Evolutionary conservation across 2,113 vertebrate genomes (phyloP).

Genomic region (Notothenia coriiceps): DNA sequence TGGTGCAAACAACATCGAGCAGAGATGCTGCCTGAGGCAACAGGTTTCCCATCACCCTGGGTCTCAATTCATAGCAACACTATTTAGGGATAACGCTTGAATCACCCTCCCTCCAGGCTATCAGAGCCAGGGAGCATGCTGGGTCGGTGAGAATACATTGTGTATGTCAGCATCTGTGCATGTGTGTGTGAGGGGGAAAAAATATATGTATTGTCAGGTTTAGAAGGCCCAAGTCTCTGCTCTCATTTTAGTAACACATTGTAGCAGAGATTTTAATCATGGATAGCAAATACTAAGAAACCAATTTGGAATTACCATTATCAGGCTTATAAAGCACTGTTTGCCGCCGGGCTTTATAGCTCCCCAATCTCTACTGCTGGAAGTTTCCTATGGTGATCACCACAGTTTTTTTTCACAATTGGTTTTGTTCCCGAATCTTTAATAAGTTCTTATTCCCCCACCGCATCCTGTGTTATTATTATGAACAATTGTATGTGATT

Average conservation of each 20-base stretch:
- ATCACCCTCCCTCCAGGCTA: conserved; percentile 30
- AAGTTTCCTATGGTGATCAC: conserved; percentile 20
- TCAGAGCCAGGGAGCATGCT: background rate
- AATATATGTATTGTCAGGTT: background rate
- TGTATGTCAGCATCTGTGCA: conserved; percentile 4
- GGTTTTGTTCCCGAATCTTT: background rate
- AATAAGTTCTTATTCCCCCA: background rate
- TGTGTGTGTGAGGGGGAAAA: background rate
- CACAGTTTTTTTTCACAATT: conserved; percentile 13
- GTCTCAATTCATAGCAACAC: conserved; percentile 38
- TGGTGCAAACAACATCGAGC: background rate
- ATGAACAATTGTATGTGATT: background rate
- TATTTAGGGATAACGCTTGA: conserved; percentile 35
- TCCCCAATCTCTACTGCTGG: conserved; percentile 1
- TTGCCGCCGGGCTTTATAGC: conserved; percentile 2
- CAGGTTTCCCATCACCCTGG: conserved; percentile 29
- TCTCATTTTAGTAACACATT: conserved; percentile 41
- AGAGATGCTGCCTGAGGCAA: conserved; percentile 39
- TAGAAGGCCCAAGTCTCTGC: conserved; percentile 7
- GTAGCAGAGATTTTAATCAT: conserved; percentile 28
- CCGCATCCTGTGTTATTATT: background rate
- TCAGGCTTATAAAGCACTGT: conserved; percentile 12
- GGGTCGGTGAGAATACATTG: conserved; percentile 30
- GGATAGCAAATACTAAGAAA: background rate
- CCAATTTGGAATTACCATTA: conserved; percentile 13